Base-by-base conservation (phyloP, 1,140 invertebrate genomes). In the Microplitis demolitor region DNA sequence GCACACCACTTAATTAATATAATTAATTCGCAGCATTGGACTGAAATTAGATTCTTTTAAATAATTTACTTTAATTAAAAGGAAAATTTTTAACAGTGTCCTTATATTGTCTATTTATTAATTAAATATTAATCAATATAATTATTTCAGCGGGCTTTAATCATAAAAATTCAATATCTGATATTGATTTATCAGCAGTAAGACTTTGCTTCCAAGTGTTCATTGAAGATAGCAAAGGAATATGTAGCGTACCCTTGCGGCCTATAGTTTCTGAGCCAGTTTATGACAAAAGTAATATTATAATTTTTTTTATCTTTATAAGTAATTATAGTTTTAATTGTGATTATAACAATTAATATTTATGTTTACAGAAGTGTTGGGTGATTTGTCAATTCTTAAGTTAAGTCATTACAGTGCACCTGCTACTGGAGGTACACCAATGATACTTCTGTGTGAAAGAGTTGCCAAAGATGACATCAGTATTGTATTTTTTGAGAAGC, bases 201-300 rank as follows among this genome's bases (percentile, higher is more conserved):
- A 87, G 96, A 69, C 89, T 97, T n/a, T 97, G 95, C 87, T 97
- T 97, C 88, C 96, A 97, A 92, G 95, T 95, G 56, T 97, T 97
- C 83, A 85, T 97, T 53, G 90, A 93, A 83, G 92, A 91, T 51
- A 89, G 91, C 63, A 88, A 91, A 61, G 93, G 92, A 37, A 92
- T 92, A 81, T 95, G 94, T 79, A 94, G 91, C 11, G 88, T 92
- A 56, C 91, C 93, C 6, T 84, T 97, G n/a, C 87, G 88, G 61
- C 93, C 96, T 0, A 91, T 96, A 8, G 94, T 96, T 5, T 96
- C 95, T 0, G 93, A 97, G 71, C 89, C 93, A 13, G 97, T 98
- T 75, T 96, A 92, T 88, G 96, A 98, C 84, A 97, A 97, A 90
- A 60, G 58, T 60, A 34, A 60, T n/a, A 16, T 31, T 31, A 31